phyloP scores from a whole-genome alignment of 2,797 vertebrate species.

The Gobio occitaniae region DNA sequence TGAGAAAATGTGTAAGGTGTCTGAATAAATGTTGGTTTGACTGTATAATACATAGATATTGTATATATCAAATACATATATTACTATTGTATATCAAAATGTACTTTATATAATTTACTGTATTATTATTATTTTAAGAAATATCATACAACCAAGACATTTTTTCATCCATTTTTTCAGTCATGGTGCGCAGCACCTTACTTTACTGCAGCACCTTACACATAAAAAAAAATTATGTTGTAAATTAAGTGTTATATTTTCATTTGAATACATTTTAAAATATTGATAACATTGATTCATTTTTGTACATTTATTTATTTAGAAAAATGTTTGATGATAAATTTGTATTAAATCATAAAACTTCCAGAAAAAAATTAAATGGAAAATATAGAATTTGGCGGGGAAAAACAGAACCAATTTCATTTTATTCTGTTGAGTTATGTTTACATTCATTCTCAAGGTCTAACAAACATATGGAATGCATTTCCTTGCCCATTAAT shows the following conservation, averaged over 20 bases:
- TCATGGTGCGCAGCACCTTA: background rate
- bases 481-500: background rate
- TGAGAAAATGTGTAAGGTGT: too few relatives aligned
- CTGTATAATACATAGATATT: background rate
- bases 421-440: background rate
- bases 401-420: background rate
- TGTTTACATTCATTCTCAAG: background rate
- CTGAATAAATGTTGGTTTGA: too few relatives aligned
- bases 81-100: background rate
- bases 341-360: background rate
- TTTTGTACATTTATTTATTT: background rate
- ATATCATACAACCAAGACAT: too few relatives aligned
- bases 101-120: background rate
- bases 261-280: background rate
- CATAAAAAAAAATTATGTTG: background rate
- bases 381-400: background rate
- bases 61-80: background rate
- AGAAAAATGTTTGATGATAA: background rate
- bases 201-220: background rate
- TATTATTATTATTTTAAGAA: background rate
- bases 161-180: background rate
- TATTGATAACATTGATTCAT: background rate
- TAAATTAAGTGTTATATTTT: background rate
- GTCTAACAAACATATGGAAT: background rate
- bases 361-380: background rate